phyloP scores from a whole-genome alignment of 2,888 invertebrate species.

The Calephelis perditalis region DNA sequence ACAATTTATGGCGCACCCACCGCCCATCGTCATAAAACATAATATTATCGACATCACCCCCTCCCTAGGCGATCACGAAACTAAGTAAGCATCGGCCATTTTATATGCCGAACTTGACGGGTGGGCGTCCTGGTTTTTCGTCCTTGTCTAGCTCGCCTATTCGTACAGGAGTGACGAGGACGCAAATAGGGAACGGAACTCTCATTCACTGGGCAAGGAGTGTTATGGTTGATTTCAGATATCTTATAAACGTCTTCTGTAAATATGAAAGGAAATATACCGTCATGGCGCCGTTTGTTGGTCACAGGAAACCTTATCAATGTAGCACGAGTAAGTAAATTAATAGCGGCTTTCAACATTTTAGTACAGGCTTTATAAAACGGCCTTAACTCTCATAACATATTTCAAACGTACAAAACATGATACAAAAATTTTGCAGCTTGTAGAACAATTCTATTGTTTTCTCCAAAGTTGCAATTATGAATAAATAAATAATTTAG shows the following conservation, averaged over 20 bases:
- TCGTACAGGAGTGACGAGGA: conserved; percentile 39
- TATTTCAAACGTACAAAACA: no score
- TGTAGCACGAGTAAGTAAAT: not conserved
- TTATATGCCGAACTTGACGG: conserved; percentile 65
- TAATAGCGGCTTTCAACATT: not conserved
- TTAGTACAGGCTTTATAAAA: no score
- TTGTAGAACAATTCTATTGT: no score
- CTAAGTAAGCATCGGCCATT: conserved; percentile 73
- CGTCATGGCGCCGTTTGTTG: not conserved
- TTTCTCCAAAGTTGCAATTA: no score
- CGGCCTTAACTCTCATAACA: no score
- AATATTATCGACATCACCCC: conserved; percentile 73
- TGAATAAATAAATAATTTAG: no score
- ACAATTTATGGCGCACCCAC: conserved; percentile 61
- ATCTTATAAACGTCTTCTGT: conserved; percentile 39
- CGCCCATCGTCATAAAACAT: conserved; percentile 66
- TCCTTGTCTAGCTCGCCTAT: conserved; percentile 38
- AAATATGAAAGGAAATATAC: conserved; percentile 26
- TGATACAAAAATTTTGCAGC: no score
- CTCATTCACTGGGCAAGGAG: conserved; percentile 54
- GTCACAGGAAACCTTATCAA: conserved; percentile 8
- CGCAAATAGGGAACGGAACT: conserved; percentile 44
- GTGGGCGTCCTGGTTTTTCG: conserved; percentile 42
- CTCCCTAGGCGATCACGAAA: conserved; percentile 75
- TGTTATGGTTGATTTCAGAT: conserved; percentile 55